Evolutionary conservation across 2,888 invertebrate genomes (phyloP).

Genomic region (Lumbricus terrestris): DNA sequence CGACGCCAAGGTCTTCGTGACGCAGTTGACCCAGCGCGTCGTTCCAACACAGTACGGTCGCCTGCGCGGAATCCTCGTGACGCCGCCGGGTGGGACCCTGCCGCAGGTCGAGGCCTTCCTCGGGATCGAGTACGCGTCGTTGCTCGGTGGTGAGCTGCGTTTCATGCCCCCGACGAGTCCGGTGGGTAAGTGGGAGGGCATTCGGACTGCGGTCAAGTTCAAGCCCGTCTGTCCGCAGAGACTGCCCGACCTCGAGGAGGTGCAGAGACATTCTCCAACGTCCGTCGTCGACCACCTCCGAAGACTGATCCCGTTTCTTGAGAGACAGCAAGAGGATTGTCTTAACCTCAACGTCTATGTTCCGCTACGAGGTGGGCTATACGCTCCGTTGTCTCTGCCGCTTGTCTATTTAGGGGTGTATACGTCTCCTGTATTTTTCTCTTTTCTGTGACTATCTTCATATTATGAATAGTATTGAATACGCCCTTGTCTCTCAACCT

Average conservation of each 20-base stretch:
- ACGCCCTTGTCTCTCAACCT: background rate
- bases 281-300: slow-evolving; percentile 56
- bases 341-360: slow-evolving; percentile 93
- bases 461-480: background rate
- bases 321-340: slow-evolving; percentile 94
- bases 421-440: background rate
- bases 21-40: slow-evolving; percentile 60
- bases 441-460: background rate
- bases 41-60: slow-evolving; percentile 84
- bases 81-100: slow-evolving; percentile 41
- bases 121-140: slow-evolving; percentile 89
- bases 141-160: slow-evolving; percentile 81
- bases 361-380: slow-evolving; percentile 64
- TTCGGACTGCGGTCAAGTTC: slow-evolving; percentile 61
- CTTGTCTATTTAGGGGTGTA: background rate
- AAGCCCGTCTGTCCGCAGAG: slow-evolving; percentile 87
- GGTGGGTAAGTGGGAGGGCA: slow-evolving; percentile 70
- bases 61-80: slow-evolving; percentile 68
- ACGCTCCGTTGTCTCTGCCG: background rate
- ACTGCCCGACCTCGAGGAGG: slow-evolving; percentile 67
- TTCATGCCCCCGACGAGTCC: slow-evolving; percentile 96
- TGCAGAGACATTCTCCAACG: background rate
- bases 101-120: slow-evolving; percentile 80
- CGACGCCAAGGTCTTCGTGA: slow-evolving; percentile 35
- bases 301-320: slow-evolving; percentile 69